Evolutionary conservation across 2,113 vertebrate genomes (phyloP).

Genomic region (Syrmaticus mikado): DNA sequence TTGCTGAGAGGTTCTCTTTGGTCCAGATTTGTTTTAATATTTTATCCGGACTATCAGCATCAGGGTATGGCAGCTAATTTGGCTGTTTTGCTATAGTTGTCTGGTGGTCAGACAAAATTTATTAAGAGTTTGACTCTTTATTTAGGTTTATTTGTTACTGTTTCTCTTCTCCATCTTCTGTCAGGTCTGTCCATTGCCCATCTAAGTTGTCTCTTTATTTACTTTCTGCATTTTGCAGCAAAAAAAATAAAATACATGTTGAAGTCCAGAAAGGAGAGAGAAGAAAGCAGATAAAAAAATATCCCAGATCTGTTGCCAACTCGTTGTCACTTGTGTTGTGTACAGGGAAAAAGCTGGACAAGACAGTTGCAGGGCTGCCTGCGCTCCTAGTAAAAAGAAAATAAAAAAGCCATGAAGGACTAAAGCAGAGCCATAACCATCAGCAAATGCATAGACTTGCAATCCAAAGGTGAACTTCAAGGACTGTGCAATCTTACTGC

Average conservation of each 20-base stretch:
- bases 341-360: constrained; percentile 39
- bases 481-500: background rate
- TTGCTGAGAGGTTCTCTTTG: constrained; percentile 24
- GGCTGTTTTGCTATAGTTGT: background rate
- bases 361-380: background rate
- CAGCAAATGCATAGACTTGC: background rate
- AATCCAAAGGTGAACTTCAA: background rate
- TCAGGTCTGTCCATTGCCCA: background rate
- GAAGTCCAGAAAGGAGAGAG: background rate
- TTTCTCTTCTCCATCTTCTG: constrained; percentile 17
- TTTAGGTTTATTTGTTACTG: constrained; percentile 42
- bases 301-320: constrained; percentile 41
- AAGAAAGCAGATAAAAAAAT: background rate
- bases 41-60: constrained; percentile 51
- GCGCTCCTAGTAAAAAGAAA: background rate
- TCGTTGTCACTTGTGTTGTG: constrained; percentile 18
- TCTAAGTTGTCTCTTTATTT: constrained; percentile 35
- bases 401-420: fast-evolving
- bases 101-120: constrained; percentile 34
- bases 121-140: constrained; percentile 54
- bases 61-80: constrained; percentile 45
- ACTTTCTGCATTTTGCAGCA: background rate
- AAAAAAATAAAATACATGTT: background rate
- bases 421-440: background rate
- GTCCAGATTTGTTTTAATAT: background rate